phyloP scores from a whole-genome alignment of 2,113 vertebrate species.

The Butorides virescens region DNA sequence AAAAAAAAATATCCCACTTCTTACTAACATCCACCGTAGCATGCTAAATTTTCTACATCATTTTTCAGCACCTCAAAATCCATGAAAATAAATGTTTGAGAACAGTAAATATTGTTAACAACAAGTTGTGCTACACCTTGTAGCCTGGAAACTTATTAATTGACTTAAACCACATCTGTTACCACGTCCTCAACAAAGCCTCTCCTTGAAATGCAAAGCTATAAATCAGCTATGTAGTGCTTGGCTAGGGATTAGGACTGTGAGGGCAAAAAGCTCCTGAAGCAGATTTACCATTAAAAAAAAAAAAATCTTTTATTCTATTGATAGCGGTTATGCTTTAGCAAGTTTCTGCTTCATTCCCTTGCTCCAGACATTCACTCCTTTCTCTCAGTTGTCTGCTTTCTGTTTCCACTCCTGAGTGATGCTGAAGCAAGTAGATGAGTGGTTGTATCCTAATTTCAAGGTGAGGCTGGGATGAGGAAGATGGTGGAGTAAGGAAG shows the following conservation, averaged over 20 bases:
- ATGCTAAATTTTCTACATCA: neutral
- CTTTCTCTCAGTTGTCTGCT: neutral
- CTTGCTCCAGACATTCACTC: neutral
- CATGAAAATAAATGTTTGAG: neutral
- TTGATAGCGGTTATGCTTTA: neutral
- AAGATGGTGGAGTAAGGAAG: neutral
- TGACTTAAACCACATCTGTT: neutral
- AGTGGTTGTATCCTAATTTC: neutral
- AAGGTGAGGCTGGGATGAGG: neutral
- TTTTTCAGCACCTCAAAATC: neutral
- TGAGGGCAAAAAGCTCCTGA: neutral
- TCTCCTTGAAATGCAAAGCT: neutral
- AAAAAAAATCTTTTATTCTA: neutral
- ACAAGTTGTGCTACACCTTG: neutral
- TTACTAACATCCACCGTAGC: neutral
- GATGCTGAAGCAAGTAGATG: neutral
- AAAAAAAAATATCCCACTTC: neutral
- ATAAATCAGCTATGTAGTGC: neutral
- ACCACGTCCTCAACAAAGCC: neutral
- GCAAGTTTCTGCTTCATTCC: neutral
- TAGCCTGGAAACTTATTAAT: neutral
- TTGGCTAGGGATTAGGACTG: neutral
- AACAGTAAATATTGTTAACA: neutral
- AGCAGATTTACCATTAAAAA: neutral
- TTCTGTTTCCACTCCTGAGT: neutral